phyloP scores from a whole-genome alignment of 2,888 invertebrate species.

The Epinotia ramella region DNA sequence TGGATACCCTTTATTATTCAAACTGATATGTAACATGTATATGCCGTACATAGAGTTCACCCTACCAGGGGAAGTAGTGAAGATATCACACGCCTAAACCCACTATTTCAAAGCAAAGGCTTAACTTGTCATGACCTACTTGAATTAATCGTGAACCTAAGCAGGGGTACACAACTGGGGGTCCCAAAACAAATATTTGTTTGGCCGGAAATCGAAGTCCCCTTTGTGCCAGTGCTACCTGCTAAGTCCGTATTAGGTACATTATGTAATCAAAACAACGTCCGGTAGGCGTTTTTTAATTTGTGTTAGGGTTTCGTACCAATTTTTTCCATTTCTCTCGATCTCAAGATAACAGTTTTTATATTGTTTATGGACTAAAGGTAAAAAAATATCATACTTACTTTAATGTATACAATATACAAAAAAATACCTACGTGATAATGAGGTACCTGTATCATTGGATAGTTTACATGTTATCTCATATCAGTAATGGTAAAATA shows the following conservation, averaged over 20 bases:
- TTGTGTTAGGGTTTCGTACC: too few species aligned
- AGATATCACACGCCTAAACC: slow-evolving; percentile 1
- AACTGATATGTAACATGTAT: background rate
- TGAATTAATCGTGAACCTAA: slow-evolving; percentile 37
- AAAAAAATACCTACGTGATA: too few species aligned
- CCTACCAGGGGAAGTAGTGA: background rate
- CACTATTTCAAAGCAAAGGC: slow-evolving; percentile 29
- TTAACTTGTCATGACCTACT: slow-evolving; percentile 41
- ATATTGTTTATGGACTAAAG: too few species aligned
- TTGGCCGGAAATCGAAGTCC: slow-evolving; percentile 28
- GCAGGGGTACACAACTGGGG: slow-evolving; percentile 18
- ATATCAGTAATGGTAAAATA: too few species aligned
- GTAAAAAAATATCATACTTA: too few species aligned
- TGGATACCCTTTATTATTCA: too few species aligned
- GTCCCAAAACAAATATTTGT: slow-evolving; percentile 38
- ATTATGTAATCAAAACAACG: slow-evolving; percentile 16
- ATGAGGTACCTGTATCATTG: too few species aligned
- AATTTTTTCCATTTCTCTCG: too few species aligned
- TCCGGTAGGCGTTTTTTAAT: too few species aligned
- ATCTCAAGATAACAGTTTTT: too few species aligned
- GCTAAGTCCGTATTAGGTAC: slow-evolving; percentile 16
- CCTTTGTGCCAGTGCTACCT: slow-evolving; percentile 17
- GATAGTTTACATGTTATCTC: too few species aligned
- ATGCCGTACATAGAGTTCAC: background rate
- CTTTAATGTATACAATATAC: too few species aligned